A percentile compares a stretch with the other conserved stretches of the same genome.
These are phyloP conservation scores for Oryzias javanicus DNA, from an alignment of 2,113 vertebrate species.

Conservation along the genomic window DNA sequence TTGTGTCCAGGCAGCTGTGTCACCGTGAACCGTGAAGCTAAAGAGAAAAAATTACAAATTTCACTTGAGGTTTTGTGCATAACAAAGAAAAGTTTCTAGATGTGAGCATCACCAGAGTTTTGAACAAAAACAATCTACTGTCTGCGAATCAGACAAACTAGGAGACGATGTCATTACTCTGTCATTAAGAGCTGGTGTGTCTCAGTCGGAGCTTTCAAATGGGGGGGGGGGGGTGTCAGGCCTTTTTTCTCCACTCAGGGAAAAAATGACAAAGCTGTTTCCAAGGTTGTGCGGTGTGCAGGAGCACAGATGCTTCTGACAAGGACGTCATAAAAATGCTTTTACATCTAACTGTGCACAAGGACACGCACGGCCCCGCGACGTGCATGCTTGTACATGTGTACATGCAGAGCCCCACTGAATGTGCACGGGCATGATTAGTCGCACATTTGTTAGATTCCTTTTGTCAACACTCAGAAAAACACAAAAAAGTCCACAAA, in stretches of 20 bases:
- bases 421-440: background rate
- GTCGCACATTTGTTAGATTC: constrained; percentile 16
- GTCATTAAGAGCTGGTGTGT: constrained; percentile 20
- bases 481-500: constrained; percentile 17
- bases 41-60: background rate
- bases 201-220: constrained; percentile 26
- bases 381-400: background rate
- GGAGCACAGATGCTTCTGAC: constrained; percentile 1
- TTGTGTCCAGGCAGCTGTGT: constrained; percentile 1
- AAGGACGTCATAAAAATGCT: constrained; percentile 6
- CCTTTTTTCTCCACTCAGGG: constrained; percentile 21
- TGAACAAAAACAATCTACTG: background rate
- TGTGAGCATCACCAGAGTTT: background rate
- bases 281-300: constrained; percentile 53
- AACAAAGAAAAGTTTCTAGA: background rate
- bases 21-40: background rate
- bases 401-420: background rate
- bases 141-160: no score
- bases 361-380: background rate
- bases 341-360: constrained; percentile 16
- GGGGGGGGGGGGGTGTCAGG: constrained; percentile 61
- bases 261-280: constrained; percentile 44
- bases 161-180: background rate
- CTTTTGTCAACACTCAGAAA: constrained; percentile 7
- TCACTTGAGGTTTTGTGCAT: no score